Evolutionary conservation across 2,113 vertebrate species (phyloP), one percentile per base, ranked within the genome.

Genomic region (Psittacara wagleri): DNA sequence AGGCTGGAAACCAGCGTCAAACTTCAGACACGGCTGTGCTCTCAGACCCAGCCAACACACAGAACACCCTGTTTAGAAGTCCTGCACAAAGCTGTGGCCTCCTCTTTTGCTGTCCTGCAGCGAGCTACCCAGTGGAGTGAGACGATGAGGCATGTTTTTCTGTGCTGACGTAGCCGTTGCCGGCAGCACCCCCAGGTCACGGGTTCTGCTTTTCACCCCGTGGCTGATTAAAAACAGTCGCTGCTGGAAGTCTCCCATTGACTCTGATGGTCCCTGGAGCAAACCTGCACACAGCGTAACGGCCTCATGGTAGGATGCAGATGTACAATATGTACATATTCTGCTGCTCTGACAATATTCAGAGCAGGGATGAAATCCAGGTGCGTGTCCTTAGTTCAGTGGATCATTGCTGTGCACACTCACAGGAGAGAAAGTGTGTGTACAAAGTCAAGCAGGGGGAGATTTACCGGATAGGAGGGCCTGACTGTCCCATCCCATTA

Each of bases 341-440:
- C 20, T 59, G 57, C 57, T 59, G 57, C 57, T 20, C 70, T n/a
- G 31, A 8, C 37, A 6, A 1, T 4, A 46, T 2, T 91, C 0
- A 0, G 66, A 76, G 70, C 73, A 82, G 63, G 79, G 79, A 22
- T 90, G 87, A 74, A 91, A 77, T 51, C 90, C 93, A 91, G 79
- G 25, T 51, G 77, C 3, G 0, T 15, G 6, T 4, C 37, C 84
- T 37, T 2, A 0, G 28, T 11, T 84, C 76, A 15, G 49, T 1
- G 6, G 35, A 17, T 57, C n/a, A 1, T 37, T 62, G 64, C 20
- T n/a, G 41, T 48, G 14, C 0, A 1, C 9, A 13, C 28, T 48
- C 51, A 17, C 11, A 29, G 57, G 46, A 37, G 11, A 61, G 63
- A 44, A 75, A 33, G 29, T 31, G 12, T 20, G 10, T n/a, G 25